Evolutionary conservation across 2,797 vertebrate species (phyloP).

Genomic region (Molossus alvarezi): DNA sequence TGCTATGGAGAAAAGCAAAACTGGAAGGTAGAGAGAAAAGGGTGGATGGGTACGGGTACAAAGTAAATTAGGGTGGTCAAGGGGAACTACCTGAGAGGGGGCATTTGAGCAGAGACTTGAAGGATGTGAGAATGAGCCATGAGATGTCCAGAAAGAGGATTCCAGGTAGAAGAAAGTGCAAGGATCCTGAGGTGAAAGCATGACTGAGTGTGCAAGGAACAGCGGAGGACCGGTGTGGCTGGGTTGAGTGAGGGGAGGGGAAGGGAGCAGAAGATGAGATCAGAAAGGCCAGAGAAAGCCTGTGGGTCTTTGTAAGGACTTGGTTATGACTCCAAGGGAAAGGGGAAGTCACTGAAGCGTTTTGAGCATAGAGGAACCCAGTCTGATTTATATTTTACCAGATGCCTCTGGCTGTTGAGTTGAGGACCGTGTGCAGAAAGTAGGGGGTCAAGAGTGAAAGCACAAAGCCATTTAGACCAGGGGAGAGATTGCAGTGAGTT

Average conservation of each 20-base stretch:
- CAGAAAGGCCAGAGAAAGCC: neutral
- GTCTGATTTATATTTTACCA: neutral
- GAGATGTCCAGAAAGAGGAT: too few relatives aligned
- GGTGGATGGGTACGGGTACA: neutral
- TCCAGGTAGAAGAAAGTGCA: neutral
- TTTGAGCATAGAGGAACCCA: neutral
- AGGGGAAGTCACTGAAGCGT: neutral
- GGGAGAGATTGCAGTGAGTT: neutral
- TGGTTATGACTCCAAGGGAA: neutral
- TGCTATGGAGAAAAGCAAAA: conserved; percentile 16
- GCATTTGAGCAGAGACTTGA: neutral
- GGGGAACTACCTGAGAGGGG: neutral
- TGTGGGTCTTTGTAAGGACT: neutral
- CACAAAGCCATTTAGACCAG: neutral
- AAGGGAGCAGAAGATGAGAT: neutral
- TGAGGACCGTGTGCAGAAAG: neutral
- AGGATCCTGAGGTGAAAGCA: fast-evolving
- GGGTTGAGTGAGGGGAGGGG: neutral
- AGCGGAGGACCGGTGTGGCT: neutral
- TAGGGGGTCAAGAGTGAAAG: neutral
- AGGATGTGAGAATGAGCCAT: neutral
- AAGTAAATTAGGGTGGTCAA: neutral
- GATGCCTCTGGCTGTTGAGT: neutral
- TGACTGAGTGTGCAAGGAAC: neutral
- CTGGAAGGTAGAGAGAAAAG: neutral